phyloP scores from a whole-genome alignment of 2,888 invertebrate species.

The Drosophila anomalata region DNA sequence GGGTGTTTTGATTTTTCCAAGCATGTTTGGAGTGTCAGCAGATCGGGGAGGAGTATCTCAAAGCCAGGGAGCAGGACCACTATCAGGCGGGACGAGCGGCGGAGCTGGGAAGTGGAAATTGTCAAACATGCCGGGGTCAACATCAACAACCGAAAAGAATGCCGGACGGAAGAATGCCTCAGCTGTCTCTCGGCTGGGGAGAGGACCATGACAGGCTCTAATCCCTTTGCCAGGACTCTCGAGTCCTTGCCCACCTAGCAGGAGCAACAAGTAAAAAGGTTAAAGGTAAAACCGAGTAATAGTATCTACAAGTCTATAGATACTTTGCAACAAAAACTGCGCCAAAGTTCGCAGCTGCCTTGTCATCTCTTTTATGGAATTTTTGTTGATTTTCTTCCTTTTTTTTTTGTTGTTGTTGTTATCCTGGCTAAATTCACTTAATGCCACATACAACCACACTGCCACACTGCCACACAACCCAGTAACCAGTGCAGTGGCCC shows the following conservation, averaged over 20 bases:
- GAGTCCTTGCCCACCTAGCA: slow-evolving; percentile 1
- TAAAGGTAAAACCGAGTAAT: slow-evolving; percentile 4
- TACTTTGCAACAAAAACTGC: not conserved
- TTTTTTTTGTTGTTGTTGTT: not conserved
- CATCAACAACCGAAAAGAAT: slow-evolving; percentile 31
- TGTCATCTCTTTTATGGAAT: slow-evolving; percentile 22
- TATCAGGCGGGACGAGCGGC: not conserved
- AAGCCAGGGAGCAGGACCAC: too few species aligned
- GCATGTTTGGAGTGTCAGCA: slow-evolving; percentile 34
- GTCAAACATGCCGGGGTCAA: slow-evolving; percentile 37
- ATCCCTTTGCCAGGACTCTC: slow-evolving; percentile 12
- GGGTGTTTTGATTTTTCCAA: slow-evolving; percentile 43
- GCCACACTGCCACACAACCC: too few species aligned
- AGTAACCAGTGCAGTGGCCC: too few species aligned
- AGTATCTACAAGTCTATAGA: slow-evolving; percentile 1
- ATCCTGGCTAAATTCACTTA: slow-evolving; percentile 26
- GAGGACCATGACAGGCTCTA: slow-evolving; percentile 18
- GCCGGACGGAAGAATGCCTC: slow-evolving; percentile 9
- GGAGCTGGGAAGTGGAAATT: slow-evolving; percentile 28
- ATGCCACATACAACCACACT: slow-evolving; percentile 1
- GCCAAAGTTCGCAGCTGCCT: slow-evolving; percentile 18
- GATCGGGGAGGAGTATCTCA: not conserved
- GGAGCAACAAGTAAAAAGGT: slow-evolving; percentile 31
- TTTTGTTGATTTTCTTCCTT: not conserved
- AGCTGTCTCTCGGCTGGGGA: slow-evolving; percentile 5